Evolutionary conservation across 30 jellyfish, hydroid and myxozoan species (phyloP), one percentile per base, ranked within the genome.

Genomic region (Catostylus mosaicus): DNA sequence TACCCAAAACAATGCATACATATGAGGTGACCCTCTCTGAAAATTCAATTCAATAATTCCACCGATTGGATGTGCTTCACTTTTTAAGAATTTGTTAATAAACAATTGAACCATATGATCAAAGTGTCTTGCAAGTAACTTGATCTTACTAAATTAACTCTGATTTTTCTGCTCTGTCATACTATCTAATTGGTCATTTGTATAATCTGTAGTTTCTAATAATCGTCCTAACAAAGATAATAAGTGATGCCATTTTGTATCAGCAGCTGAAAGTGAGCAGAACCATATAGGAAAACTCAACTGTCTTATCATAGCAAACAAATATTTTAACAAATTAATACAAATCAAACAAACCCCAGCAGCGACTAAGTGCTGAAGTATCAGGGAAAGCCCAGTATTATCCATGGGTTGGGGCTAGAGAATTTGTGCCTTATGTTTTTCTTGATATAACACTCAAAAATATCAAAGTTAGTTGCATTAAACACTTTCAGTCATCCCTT

Each of bases 211-310:
- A 14, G 11, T 60, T 23, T 77, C 80, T 7, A 77, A 16, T 1
- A 54, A 19, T 29, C 64, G 34, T 4, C 69, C 88, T 14, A 77
- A 37, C n/a, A 60, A 14, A 20, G 1, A 2, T 10, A 77, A 33
- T 29, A 52, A 22, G 0, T 77, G 79, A 0, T 14, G 26, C 78
- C 88, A 56, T 33, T 38, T 77, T 5, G 88, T 77, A 8, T 77
- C 88, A 52, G 88, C 88, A 11, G 88, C 88, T 77, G 88, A 77
- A 24, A 77, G 35, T n/a, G 78, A 52, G 27, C 88, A 77, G 61
- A 77, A 77, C 88, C 88, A 77, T 4, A 66, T 56, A 0, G 90
- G 82, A 60, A 11, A 7, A 14, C 90, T 82, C 40, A 79, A 67
- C 30, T 79, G 90, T 37, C 90, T 36, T 19, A 62, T 63, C 82